Evolutionary conservation across 1,140 invertebrate species (phyloP).

Genomic region (Leptestheria dahalacensis): DNA sequence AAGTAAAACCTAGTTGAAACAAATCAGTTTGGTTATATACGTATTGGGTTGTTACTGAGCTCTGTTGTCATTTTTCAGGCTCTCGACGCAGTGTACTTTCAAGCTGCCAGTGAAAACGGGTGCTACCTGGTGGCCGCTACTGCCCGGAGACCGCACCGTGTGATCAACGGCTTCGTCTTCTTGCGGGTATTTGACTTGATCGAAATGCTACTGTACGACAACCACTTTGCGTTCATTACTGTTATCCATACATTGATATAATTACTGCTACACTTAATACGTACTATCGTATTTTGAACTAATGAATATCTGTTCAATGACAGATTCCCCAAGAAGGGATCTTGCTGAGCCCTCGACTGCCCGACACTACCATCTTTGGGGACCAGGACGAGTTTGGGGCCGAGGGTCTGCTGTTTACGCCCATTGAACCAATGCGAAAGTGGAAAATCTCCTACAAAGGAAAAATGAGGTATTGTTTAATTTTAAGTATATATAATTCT

Average conservation of each 20-base stretch:
- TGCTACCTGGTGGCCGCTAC: conserved; percentile 35
- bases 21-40: neutral
- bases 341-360: conserved; percentile 43
- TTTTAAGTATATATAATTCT: neutral
- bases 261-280: no score
- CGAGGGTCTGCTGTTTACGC: conserved; percentile 43
- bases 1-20: neutral
- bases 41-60: neutral
- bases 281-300: no score
- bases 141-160: conserved; percentile 35
- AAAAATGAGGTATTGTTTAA: conserved; percentile 37
- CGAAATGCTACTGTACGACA: neutral
- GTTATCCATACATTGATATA: no score
- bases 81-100: conserved; percentile 45
- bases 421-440: conserved; percentile 45
- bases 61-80: conserved; percentile 30
- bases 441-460: conserved; percentile 47
- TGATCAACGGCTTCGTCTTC: conserved; percentile 37
- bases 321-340: conserved; percentile 46
- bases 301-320: neutral
- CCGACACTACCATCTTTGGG: conserved; percentile 45
- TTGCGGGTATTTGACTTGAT: conserved; percentile 1
- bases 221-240: no score
- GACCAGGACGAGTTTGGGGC: conserved; percentile 34
- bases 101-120: conserved; percentile 32